Conservation (phyloP, 2,797 vertebrate genomes). For the Ptychobarbus kaznakovi region DNA sequence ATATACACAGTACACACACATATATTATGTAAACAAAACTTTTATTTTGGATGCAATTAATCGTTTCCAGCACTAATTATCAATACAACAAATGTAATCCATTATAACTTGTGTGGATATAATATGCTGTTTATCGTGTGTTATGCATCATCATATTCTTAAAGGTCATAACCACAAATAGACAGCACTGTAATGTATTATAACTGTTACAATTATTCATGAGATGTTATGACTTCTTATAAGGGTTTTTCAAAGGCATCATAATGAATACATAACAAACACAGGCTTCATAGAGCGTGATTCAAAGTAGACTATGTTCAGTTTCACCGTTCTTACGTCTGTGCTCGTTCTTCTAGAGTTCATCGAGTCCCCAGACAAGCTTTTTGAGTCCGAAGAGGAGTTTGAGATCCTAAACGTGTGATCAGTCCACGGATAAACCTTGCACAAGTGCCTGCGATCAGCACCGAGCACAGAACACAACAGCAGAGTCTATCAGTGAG, state of each 20-base stretch:
- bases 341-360: conserved; percentile 76
- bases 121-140: no score
- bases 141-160: no score
- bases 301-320: background rate
- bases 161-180: no score
- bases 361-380: conserved; percentile 87
- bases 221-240: no score
- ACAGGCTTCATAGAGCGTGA: background rate
- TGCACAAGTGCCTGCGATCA: conserved; percentile 67
- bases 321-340: background rate
- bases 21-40: no score
- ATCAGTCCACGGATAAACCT: conserved; percentile 43
- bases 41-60: no score
- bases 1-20: no score
- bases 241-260: background rate
- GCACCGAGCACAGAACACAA: conserved; percentile 58
- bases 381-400: conserved; percentile 87
- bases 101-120: no score
- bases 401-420: conserved; percentile 88
- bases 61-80: no score
- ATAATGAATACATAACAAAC: background rate
- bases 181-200: no score
- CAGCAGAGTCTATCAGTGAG: background rate
- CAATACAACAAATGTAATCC: no score
- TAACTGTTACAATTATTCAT: no score